A percentile compares a stretch with the other conserved stretches of the same genome.
phyloP scores from a whole-genome alignment of 2,113 vertebrate genomes.

The Fukomys damarensis region DNA sequence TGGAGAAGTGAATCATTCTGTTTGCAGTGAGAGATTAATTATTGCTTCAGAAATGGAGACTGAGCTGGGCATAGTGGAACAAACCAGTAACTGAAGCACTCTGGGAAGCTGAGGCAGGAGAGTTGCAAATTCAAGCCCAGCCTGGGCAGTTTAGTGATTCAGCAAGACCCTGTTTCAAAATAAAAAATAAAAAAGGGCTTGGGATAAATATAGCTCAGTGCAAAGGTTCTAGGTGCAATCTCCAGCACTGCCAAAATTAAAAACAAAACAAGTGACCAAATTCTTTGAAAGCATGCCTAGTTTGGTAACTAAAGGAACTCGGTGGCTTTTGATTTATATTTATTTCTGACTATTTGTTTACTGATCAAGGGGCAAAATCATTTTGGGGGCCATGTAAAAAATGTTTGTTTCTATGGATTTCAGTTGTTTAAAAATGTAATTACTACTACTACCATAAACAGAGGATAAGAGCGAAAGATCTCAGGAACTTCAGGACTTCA shows the following conservation, averaged over 20 bases:
- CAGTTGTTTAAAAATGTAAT: constrained; percentile 7
- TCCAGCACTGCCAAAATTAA: background rate
- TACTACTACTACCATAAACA: background rate
- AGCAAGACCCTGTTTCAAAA: no score
- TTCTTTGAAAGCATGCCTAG: background rate
- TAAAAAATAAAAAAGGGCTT: background rate
- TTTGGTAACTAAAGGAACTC: background rate
- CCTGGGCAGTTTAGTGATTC: background rate
- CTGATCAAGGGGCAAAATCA: background rate
- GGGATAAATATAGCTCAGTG: background rate
- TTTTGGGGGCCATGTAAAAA: background rate
- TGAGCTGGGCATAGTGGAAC: background rate
- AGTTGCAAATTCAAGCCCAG: background rate
- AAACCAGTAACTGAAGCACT: background rate
- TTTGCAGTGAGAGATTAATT: background rate
- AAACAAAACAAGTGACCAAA: background rate
- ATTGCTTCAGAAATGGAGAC: background rate
- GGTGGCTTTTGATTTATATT: background rate
- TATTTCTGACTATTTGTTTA: background rate
- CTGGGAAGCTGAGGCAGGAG: background rate
- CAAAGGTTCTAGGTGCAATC: background rate
- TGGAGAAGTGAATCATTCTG: background rate
- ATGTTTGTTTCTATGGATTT: background rate
- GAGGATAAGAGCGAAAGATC: background rate
- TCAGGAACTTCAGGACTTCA: background rate